Conservation (phyloP, 2,888 invertebrate genomes). For the Suillia variegata region DNA sequence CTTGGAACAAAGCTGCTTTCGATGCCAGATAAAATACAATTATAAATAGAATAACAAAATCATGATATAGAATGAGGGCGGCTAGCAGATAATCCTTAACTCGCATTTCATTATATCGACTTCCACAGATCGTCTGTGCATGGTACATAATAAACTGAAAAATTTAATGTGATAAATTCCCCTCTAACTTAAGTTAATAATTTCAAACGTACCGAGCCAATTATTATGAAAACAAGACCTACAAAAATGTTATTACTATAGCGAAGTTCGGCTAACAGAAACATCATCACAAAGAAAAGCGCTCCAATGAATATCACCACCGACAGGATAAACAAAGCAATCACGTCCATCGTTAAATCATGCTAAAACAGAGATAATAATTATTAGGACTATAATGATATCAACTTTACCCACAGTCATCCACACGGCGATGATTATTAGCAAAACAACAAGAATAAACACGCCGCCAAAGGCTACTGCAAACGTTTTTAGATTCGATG, state of each 20-base stretch:
- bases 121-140: slow-evolving; percentile 48
- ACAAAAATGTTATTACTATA: background rate
- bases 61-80: slow-evolving; percentile 44
- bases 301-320: slow-evolving; percentile 44
- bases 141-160: slow-evolving; percentile 51
- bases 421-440: slow-evolving; percentile 33
- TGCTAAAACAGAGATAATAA: slow-evolving; percentile 33
- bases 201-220: slow-evolving; percentile 25
- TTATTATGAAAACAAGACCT: slow-evolving; percentile 17
- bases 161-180: background rate
- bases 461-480: slow-evolving; percentile 34
- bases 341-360: slow-evolving; percentile 47
- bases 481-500: slow-evolving; percentile 6
- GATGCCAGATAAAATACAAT: slow-evolving; percentile 7
- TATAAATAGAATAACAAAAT: slow-evolving; percentile 37
- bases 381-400: too few species aligned
- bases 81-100: slow-evolving; percentile 43
- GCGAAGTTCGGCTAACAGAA: slow-evolving; percentile 24
- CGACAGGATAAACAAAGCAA: slow-evolving; percentile 45
- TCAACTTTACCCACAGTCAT: slow-evolving; percentile 35
- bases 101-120: slow-evolving; percentile 50
- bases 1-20: too few species aligned
- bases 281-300: slow-evolving; percentile 41
- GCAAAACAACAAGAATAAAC: slow-evolving; percentile 28
- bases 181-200: background rate